Conservation (phyloP, 2,888 invertebrate genomes). For the Scelioninae gen. 2 region DNA sequence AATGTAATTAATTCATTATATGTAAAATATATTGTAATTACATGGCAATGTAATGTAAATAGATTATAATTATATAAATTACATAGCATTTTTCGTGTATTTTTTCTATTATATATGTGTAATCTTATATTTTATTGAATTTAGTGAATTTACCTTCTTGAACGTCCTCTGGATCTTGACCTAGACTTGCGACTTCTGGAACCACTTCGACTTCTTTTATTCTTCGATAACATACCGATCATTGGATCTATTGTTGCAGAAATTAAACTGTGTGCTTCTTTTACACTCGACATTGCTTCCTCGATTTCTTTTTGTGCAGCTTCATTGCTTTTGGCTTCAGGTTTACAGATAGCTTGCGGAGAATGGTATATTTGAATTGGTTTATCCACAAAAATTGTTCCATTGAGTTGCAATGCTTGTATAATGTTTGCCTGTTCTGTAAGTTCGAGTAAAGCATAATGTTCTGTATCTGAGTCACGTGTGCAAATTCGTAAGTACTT, state of each 20-base stretch:
- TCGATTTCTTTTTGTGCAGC: constrained; percentile 97
- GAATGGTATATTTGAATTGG: constrained; percentile 89
- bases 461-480: constrained; percentile 84
- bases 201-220: constrained; percentile 82
- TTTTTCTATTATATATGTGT: no score
- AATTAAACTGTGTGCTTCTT: constrained; percentile 96
- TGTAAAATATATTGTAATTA: no score
- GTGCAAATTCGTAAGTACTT: constrained; percentile 95
- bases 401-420: constrained; percentile 90
- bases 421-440: constrained; percentile 93
- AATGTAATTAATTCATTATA: no score
- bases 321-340: constrained; percentile 96
- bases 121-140: neutral
- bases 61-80: no score
- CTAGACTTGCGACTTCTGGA: constrained; percentile 77
- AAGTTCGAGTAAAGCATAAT: constrained; percentile 94
- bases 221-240: constrained; percentile 90
- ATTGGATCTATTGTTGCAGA: constrained; percentile 95
- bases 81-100: no score
- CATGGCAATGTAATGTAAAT: no score
- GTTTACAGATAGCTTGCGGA: constrained; percentile 92
- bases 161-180: constrained; percentile 79
- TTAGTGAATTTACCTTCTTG: constrained; percentile 59
- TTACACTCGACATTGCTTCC: constrained; percentile 97
- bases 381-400: constrained; percentile 84